Percentiles rank a stretch among this genome's conserved stretches.
phyloP scores from a whole-genome alignment of 37 sponge, comb jelly and placozoan genomes.

The Oscarella lobularis region DNA sequence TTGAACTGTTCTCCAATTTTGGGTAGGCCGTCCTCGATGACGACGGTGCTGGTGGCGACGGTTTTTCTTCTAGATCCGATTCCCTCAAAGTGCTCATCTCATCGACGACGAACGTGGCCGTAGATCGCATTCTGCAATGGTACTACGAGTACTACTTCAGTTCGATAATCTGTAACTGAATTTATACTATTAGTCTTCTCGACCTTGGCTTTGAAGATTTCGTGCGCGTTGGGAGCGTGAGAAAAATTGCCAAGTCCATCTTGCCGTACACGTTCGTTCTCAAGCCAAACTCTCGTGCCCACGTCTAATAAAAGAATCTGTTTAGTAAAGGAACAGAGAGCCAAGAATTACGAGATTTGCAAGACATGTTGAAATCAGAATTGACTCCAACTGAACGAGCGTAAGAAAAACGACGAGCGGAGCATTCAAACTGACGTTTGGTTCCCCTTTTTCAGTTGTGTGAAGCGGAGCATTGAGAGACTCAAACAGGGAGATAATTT shows the following conservation, averaged over 20 bases:
- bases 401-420: constrained; percentile 15
- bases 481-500: constrained; percentile 12
- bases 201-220: constrained; percentile 26
- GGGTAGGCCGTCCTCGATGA: too few relatives aligned
- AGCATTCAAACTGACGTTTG: too few relatives aligned
- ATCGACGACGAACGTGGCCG: constrained; percentile 49
- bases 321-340: constrained; percentile 6
- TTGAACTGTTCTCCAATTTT: constrained; percentile 6
- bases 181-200: constrained; percentile 10
- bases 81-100: too few relatives aligned
- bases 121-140: constrained; percentile 20
- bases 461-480: constrained; percentile 18
- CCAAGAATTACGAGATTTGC: constrained; percentile 17
- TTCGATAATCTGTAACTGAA: background rate
- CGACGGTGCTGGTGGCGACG: too few relatives aligned
- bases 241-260: constrained; percentile 32
- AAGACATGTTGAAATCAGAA: constrained; percentile 19
- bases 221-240: constrained; percentile 32
- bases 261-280: constrained; percentile 18
- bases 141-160: background rate
- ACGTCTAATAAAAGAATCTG: background rate
- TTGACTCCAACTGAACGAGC: constrained; percentile 5
- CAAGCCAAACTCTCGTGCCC: background rate
- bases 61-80: too few relatives aligned
- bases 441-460: constrained; percentile 4